These are phyloP conservation scores for Dyspetes luteomarginatus DNA, from an alignment of 2,888 invertebrate species.

Conservation along the genomic window DNA sequence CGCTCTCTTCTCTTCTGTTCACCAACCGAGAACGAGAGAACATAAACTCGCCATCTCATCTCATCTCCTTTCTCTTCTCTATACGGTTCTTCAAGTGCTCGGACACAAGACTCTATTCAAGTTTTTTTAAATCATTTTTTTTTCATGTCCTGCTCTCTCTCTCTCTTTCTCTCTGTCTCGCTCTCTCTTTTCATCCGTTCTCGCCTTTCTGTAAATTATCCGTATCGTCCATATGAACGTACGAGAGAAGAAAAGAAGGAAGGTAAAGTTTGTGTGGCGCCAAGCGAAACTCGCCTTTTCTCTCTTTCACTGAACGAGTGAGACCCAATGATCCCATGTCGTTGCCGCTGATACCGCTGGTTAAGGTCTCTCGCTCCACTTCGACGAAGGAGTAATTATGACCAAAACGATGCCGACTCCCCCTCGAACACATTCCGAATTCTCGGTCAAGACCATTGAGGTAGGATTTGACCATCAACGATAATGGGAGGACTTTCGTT, in stretches of 20 bases:
- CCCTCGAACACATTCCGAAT: constrained; percentile 22
- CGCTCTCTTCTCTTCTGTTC: constrained; percentile 13
- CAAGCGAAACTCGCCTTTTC: constrained; percentile 16
- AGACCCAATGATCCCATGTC: constrained; percentile 16
- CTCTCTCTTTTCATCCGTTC: background rate
- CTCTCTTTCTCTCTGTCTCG: background rate
- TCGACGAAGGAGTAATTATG: constrained; percentile 47
- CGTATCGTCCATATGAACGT: constrained; percentile 13
- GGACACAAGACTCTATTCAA: constrained; percentile 10
- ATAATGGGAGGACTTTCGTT: background rate
- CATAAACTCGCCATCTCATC: constrained; percentile 28
- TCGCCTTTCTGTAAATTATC: background rate
- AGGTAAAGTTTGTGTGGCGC: constrained; percentile 2
- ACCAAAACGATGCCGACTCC: constrained; percentile 23
- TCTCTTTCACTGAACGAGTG: constrained; percentile 20
- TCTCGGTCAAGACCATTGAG: constrained; percentile 38
- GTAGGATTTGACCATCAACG: constrained; percentile 20
- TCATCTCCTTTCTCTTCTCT: background rate
- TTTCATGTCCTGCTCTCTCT: background rate
- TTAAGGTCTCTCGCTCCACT: constrained; percentile 21
- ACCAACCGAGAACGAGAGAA: constrained; percentile 27
- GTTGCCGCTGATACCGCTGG: constrained; percentile 26
- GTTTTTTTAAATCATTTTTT: constrained; percentile 4
- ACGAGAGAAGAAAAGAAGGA: background rate
- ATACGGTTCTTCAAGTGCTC: constrained; percentile 9